Conservation (phyloP, 2,113 vertebrate species). For the Heloderma charlesbogerti region DNA sequence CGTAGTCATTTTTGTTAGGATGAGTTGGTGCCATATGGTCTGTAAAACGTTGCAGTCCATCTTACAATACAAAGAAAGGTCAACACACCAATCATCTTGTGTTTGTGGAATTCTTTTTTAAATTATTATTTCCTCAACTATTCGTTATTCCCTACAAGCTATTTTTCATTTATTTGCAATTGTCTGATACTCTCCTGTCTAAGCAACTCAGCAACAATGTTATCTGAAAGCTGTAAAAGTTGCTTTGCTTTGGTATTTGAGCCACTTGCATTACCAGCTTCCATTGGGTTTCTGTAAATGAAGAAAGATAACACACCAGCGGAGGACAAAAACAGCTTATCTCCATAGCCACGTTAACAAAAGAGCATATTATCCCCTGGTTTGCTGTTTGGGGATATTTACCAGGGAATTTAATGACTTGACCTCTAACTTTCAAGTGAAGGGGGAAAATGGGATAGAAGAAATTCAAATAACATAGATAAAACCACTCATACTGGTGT, state of each 20-base stretch:
- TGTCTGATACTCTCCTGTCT: constrained; percentile 64
- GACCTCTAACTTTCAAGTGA: constrained; percentile 43
- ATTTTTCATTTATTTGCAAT: constrained; percentile 61
- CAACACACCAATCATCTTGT: constrained; percentile 44
- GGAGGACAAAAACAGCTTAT: constrained; percentile 67
- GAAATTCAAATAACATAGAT: constrained; percentile 67
- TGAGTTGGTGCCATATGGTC: constrained; percentile 74
- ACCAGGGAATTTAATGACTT: constrained; percentile 59
- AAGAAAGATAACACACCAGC: constrained; percentile 63
- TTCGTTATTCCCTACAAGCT: constrained; percentile 51
- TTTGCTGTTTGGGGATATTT: constrained; percentile 55
- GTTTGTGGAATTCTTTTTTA: constrained; percentile 51
- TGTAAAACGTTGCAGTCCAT: constrained; percentile 55
- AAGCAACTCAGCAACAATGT: constrained; percentile 65
- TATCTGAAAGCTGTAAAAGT: constrained; percentile 61
- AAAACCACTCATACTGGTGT: constrained; percentile 59
- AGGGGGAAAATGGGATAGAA: constrained; percentile 52
- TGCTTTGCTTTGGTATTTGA: constrained; percentile 52
- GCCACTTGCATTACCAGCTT: constrained; percentile 64
- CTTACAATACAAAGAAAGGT: constrained; percentile 60
- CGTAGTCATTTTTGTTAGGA: constrained; percentile 59
- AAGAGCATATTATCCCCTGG: constrained; percentile 42
- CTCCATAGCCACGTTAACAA: constrained; percentile 56
- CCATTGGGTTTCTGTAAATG: constrained; percentile 58
- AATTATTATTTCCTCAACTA: constrained; percentile 46